Percentiles rank a stretch among this genome's conserved stretches.
phyloP scores from a whole-genome alignment of 2,888 invertebrate species.

The Folsomia candida region DNA sequence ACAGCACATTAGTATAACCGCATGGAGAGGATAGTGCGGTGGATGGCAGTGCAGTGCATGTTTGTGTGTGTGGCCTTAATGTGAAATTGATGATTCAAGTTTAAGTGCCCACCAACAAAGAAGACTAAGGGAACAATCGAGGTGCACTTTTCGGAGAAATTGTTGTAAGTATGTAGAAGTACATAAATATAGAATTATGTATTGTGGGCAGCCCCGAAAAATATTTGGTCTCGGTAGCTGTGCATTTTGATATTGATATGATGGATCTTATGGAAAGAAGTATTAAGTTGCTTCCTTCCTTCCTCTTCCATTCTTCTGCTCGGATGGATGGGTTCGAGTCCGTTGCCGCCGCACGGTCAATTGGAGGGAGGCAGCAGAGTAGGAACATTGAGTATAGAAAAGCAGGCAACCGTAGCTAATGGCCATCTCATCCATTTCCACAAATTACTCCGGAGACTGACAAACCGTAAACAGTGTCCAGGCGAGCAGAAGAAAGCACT shows the following conservation, averaged over 20 bases:
- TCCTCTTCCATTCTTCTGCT: background rate
- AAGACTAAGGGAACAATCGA: too few relatives aligned
- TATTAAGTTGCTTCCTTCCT: background rate
- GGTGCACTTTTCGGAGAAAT: background rate
- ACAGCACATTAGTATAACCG: background rate
- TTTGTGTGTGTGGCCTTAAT: background rate
- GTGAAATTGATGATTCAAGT: background rate
- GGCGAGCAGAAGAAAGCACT: background rate
- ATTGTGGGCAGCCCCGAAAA: too few relatives aligned
- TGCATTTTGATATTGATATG: background rate
- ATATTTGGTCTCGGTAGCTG: too few relatives aligned
- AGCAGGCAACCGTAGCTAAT: background rate
- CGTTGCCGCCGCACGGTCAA: background rate
- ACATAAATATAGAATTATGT: background rate
- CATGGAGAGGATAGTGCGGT: too few relatives aligned
- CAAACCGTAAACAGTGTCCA: conserved; percentile 1
- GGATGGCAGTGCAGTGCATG: too few relatives aligned
- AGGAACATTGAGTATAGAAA: background rate
- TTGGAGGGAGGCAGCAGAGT: background rate
- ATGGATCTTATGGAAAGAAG: background rate
- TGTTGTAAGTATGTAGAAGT: background rate
- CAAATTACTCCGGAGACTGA: background rate
- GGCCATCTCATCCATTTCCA: conserved; percentile 8
- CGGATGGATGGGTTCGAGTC: background rate
- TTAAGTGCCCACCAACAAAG: background rate